A percentile compares a stretch with the other conserved stretches of the same genome.
phyloP scores from a whole-genome alignment of 1,140 invertebrate species.

The Paracyclopina nana region DNA sequence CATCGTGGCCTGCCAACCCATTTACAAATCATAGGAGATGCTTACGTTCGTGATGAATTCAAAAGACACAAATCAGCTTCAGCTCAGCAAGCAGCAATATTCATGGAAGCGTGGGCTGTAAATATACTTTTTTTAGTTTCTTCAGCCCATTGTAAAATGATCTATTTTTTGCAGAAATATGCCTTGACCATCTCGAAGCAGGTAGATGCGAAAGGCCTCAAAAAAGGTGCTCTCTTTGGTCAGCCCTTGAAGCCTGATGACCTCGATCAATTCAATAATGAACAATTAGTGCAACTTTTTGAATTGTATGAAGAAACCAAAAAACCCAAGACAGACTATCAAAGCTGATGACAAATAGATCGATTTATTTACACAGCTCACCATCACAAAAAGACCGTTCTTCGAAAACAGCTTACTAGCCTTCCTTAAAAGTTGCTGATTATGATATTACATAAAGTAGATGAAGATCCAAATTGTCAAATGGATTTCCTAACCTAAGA shows the following conservation, averaged over 20 bases:
- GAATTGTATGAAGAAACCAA: slow-evolving; percentile 37
- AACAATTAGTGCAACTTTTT: slow-evolving; percentile 59
- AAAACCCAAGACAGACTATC: background rate
- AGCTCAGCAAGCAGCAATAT: slow-evolving; percentile 43
- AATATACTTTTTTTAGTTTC: slow-evolving; percentile 25
- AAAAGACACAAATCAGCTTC: slow-evolving; percentile 57
- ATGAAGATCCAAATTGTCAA: no score
- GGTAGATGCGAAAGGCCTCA: slow-evolving; percentile 37
- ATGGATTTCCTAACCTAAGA: no score
- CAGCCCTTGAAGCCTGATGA: slow-evolving; percentile 35
- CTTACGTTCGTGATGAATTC: slow-evolving; percentile 74
- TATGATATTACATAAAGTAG: no score
- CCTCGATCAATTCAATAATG: slow-evolving; percentile 48
- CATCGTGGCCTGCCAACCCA: slow-evolving; percentile 58
- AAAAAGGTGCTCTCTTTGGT: slow-evolving; percentile 35
- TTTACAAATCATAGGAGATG: slow-evolving; percentile 37
- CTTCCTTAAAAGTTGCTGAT: no score
- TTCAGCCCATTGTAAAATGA: background rate
- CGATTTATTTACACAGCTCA: no score
- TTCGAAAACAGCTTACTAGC: no score
- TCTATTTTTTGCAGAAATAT: slow-evolving; percentile 40
- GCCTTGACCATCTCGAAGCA: slow-evolving; percentile 47
- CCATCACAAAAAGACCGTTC: no score
- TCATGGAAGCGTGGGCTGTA: slow-evolving; percentile 76
- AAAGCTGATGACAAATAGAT: no score